phyloP scores from a whole-genome alignment of 2,888 invertebrate genomes.

The Flexamia atlantica region DNA sequence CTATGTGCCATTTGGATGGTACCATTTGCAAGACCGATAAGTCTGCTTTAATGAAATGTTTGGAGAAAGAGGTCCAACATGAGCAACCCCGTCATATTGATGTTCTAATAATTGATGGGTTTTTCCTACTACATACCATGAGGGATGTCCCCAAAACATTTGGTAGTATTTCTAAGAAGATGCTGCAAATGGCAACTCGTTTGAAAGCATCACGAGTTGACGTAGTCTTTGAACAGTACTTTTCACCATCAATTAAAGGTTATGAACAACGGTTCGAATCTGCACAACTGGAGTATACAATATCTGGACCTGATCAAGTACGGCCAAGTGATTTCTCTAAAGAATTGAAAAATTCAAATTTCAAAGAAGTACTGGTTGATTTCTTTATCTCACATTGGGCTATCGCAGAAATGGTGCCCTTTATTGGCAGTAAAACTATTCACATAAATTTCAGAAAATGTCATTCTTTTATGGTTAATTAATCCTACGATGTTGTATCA shows the following conservation, averaged over 20 bases:
- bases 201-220: conserved; percentile 64
- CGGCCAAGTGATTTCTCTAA: conserved; percentile 69
- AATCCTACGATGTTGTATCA: background rate
- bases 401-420: conserved; percentile 69
- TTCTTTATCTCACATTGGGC: conserved; percentile 72
- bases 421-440: conserved; percentile 65
- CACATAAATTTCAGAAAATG: conserved; percentile 7
- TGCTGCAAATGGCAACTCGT: conserved; percentile 68
- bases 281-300: conserved; percentile 68
- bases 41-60: conserved; percentile 26
- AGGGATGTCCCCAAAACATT: conserved; percentile 71
- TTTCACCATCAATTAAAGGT: conserved; percentile 72
- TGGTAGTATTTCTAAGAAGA: conserved; percentile 70
- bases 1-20: conserved; percentile 34
- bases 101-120: conserved; percentile 72
- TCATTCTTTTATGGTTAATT: conserved; percentile 17
- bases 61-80: conserved; percentile 47
- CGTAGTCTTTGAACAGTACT: conserved; percentile 70
- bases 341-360: conserved; percentile 69
- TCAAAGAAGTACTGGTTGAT: conserved; percentile 70
- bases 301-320: conserved; percentile 59
- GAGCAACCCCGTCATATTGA: conserved; percentile 67
- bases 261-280: conserved; percentile 67
- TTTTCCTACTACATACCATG: conserved; percentile 70
- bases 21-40: conserved; percentile 26